Evolutionary conservation across 2,113 vertebrate genomes (phyloP), one percentile per base, ranked within the genome.

Genomic region (Melanerpes aurifrons): DNA sequence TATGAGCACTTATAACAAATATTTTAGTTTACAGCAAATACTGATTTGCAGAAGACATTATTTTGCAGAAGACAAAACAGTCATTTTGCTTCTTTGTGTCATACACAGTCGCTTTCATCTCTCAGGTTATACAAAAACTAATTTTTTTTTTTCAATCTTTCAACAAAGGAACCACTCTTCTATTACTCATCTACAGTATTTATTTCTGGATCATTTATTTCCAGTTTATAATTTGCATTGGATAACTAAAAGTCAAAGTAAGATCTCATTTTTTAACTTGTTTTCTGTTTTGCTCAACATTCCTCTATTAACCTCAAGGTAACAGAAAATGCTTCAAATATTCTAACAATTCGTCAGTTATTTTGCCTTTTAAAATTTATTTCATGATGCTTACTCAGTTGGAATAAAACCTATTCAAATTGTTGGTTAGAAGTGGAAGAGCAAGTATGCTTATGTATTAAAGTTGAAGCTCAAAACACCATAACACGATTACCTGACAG

Each of bases 381-480:
- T 40, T 40, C 40, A 76, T 79, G 84, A 80, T 3, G 5, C 74
- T 89, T 86, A 89, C 26, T 92, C 10, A 4, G 26, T 5, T 61
- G 64, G 58, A 95, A 87, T 78, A 89, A 87, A 89, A 91, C 81
- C 19, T 91, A 95, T 88, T 80, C 50, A 88, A 90, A 75, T 69
- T 54, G 48, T 45, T 29, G 21, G 71, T 83, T 84, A 91, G 69
- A 71, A 94, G 87, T 94, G 76, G 87, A 94, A 94, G 56, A 94
- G 79, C 85, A 83, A 89, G 76, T 83, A 93, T 58, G 66, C 86
- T 91, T 92, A 79, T 26, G 47, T 59, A 53, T 80, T 69, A 87
- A 78, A 93, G 81, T 0, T 69, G 32, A 77, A 94, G 90, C 80
- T 96, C 54, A 87, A 86, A 89, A 78, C 78, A 90, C 35, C 50